Base-by-base conservation (phyloP, 2,797 vertebrate genomes). In the Parauchenoglanis punctatus region DNA sequence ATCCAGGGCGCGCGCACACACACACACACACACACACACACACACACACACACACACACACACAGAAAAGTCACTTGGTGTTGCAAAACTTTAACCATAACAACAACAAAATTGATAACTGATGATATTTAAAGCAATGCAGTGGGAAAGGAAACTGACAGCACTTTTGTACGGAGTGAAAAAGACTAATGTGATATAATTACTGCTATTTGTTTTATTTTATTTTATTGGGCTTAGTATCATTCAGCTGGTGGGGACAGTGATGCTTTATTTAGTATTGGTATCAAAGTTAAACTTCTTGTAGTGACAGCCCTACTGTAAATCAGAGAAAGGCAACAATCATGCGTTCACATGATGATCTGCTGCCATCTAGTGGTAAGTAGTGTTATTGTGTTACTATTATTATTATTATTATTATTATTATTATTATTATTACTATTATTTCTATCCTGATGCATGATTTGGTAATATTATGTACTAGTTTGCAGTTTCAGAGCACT, bases 281-380 rank as follows among this genome's bases (percentile, higher is more conserved):
- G 59, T 63, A 44, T 61, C 1, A 13, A 59, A 59, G 7, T 52
- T 12, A 44, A 67, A 65, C 40, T 5, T 70, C 25, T 49, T 82
- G 11, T 82, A 13, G 7, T 23, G 65, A 13, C 52, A n/a, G 17
- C 11, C 10, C 0, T 58, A 63, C 20, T 65, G 63, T 72, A 49
- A 35, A 58, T 0, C 44, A 52, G 8, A 44, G 31, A 77, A 70
- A 58, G 17, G 2, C 31, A 35, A 18, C 18, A 35, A 44, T 25
- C 7, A 56, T 65, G 46, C 0, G 31, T 8, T 83, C 58, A 61
- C 40, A 3, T 61, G 44, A 52, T 84, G 67, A 90, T 82, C 54
- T 91, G 89, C 86, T 91, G 91, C 90, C 92, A 89, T 85, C 93
- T 91, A 85, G 56, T 90, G 93, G 1, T 56, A 78, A 61, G 56